These are phyloP conservation scores for Petromus typicus DNA, from an alignment of 2,113 vertebrate genomes.

Conservation along the genomic window DNA sequence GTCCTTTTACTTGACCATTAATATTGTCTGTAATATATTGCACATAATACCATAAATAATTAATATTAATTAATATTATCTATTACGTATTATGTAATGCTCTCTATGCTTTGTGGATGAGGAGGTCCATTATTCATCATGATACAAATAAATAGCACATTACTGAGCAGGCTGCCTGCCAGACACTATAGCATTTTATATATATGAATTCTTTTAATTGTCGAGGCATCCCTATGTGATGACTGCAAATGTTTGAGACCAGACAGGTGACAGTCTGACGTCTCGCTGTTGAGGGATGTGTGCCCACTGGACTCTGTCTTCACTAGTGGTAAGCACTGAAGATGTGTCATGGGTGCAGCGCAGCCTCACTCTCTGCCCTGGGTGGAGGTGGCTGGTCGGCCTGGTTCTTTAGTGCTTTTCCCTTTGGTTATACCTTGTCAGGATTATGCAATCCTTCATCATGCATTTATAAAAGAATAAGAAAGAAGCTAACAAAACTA, in stretches of 20 bases:
- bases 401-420: not conserved
- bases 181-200: not conserved
- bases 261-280: not conserved
- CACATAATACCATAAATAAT: not conserved
- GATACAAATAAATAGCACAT: constrained; percentile 24
- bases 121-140: not conserved
- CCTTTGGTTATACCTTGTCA: not conserved
- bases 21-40: not conserved
- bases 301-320: not conserved
- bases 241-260: not conserved
- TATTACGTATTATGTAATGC: not conserved
- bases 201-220: not conserved
- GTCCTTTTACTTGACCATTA: not conserved
- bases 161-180: not conserved
- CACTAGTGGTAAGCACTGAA: not conserved
- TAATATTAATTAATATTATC: not conserved
- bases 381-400: not conserved
- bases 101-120: not conserved
- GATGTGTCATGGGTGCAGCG: not conserved
- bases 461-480: not conserved
- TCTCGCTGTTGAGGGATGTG: not conserved
- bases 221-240: not conserved
- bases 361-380: not conserved
- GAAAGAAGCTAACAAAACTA: not conserved
- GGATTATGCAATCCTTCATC: not conserved